These are phyloP conservation scores for Phthorimaea operculella DNA, from an alignment of 1,140 invertebrate genomes.

Conservation along the genomic window DNA sequence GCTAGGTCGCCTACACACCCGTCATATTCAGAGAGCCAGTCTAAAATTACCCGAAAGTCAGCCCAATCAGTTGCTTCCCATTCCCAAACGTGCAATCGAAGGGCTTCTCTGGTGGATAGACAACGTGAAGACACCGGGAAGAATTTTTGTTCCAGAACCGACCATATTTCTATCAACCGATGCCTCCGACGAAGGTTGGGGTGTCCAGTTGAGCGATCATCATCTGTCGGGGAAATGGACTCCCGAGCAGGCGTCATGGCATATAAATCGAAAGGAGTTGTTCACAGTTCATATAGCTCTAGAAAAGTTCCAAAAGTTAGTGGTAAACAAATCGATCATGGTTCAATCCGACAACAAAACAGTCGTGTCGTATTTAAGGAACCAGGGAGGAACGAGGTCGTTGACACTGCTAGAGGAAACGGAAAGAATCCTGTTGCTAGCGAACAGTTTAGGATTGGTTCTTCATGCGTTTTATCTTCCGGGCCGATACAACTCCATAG, in stretches of 20 bases:
- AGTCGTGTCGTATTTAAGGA: conserved; percentile 3
- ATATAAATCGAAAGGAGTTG: conserved; percentile 9
- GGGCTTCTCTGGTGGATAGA: background rate
- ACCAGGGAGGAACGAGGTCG: conserved; percentile 11
- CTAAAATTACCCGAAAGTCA: background rate
- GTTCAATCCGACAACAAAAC: conserved; percentile 10
- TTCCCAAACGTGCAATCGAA: background rate
- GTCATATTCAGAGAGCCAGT: conserved; percentile 2
- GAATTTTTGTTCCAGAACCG: background rate
- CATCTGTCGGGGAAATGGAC: background rate
- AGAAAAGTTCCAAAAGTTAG: background rate
- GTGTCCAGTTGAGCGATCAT: background rate
- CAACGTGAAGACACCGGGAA: background rate
- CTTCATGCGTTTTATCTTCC: conserved; percentile 9
- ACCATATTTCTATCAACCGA: conserved; percentile 2
- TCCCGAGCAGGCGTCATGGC: conserved; percentile 2
- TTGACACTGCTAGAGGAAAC: background rate
- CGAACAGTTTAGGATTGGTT: background rate
- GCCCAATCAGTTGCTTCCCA: background rate
- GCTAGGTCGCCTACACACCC: conserved; percentile 2
- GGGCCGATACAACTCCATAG: conserved; percentile 11
- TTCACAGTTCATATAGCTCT: background rate
- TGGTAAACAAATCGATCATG: conserved; percentile 3
- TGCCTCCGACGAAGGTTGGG: conserved; percentile 7
- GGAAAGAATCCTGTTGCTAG: background rate